A percentile compares a stretch with the other conserved stretches of the same genome.
Evolutionary conservation across 2,113 vertebrate species (phyloP).

Genomic region (Jaculus jaculus): DNA sequence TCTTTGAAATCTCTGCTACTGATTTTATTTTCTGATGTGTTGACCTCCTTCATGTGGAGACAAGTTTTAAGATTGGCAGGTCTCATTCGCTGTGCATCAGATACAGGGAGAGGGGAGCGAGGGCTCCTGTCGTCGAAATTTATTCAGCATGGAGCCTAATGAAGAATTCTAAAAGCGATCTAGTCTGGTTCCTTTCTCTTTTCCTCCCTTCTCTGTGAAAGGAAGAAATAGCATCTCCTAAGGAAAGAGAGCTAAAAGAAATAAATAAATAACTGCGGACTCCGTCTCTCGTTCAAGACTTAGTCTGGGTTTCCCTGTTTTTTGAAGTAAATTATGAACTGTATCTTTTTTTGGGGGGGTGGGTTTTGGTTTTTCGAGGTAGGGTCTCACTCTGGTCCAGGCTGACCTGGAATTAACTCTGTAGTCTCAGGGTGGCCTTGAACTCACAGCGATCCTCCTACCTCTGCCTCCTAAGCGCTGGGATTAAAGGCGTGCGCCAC

Average conservation of each 20-base stretch:
- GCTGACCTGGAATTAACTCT: too few relatives aligned
- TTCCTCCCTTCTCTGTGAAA: slow-evolving; percentile 60
- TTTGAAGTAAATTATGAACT: slow-evolving; percentile 49
- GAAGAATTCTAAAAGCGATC: slow-evolving; percentile 72
- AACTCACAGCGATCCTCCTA: too few relatives aligned
- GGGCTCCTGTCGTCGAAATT: slow-evolving; percentile 70
- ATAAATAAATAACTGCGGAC: slow-evolving; percentile 10
- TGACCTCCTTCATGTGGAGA: slow-evolving; percentile 80
- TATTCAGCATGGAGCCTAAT: slow-evolving; percentile 76
- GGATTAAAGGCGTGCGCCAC: too few relatives aligned
- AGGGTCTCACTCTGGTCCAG: too few relatives aligned
- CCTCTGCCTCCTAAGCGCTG: too few relatives aligned
- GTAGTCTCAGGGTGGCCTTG: too few relatives aligned
- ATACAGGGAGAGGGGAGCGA: slow-evolving; percentile 75
- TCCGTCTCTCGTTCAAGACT: slow-evolving; percentile 38
- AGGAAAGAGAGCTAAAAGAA: slow-evolving; percentile 39
- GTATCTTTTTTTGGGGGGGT: background rate
- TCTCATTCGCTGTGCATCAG: slow-evolving; percentile 68
- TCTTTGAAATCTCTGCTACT: slow-evolving; percentile 80
- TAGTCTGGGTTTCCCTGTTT: slow-evolving; percentile 61
- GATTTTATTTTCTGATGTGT: slow-evolving; percentile 86
- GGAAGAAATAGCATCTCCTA: slow-evolving; percentile 49
- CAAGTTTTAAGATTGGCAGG: slow-evolving; percentile 79
- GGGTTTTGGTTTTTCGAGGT: too few relatives aligned
- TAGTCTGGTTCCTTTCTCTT: slow-evolving; percentile 56